phyloP scores from a whole-genome alignment of 1,140 invertebrate species.

The Sinella curviseta region DNA sequence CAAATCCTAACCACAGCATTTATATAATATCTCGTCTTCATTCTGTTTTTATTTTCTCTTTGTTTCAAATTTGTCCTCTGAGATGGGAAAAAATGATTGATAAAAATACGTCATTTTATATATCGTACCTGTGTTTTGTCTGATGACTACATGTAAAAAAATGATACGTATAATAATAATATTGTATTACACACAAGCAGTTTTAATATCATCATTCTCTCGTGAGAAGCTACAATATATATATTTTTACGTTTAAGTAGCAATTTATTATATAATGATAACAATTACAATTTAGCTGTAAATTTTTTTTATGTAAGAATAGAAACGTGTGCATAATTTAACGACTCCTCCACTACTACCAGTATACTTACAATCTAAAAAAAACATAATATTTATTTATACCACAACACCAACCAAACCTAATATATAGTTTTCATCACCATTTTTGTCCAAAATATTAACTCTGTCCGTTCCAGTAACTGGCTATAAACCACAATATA shows the following conservation, averaged over 20 bases:
- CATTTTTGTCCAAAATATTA: conserved; percentile 3
- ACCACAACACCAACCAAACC: too few relatives aligned
- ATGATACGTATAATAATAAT: background rate
- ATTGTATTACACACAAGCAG: background rate
- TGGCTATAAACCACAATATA: background rate
- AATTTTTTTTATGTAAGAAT: too few relatives aligned
- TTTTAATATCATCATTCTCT: conserved; percentile 1
- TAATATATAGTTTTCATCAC: too few relatives aligned
- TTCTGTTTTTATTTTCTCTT: background rate
- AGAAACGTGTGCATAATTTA: too few relatives aligned
- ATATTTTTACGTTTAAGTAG: background rate
- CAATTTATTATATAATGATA: too few relatives aligned
- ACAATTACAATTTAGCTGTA: too few relatives aligned
- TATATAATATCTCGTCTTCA: background rate
- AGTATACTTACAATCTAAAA: background rate
- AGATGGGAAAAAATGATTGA: background rate
- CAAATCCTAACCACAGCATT: background rate
- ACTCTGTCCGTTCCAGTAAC: conserved; percentile 16
- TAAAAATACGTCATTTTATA: background rate
- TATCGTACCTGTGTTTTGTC: conserved; percentile 17
- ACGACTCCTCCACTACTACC: background rate
- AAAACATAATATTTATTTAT: too few relatives aligned
- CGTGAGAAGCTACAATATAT: background rate
- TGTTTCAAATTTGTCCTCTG: background rate
- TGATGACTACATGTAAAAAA: background rate